phyloP scores from a whole-genome alignment of 2,113 vertebrate species.

The Pterocles orientalis region DNA sequence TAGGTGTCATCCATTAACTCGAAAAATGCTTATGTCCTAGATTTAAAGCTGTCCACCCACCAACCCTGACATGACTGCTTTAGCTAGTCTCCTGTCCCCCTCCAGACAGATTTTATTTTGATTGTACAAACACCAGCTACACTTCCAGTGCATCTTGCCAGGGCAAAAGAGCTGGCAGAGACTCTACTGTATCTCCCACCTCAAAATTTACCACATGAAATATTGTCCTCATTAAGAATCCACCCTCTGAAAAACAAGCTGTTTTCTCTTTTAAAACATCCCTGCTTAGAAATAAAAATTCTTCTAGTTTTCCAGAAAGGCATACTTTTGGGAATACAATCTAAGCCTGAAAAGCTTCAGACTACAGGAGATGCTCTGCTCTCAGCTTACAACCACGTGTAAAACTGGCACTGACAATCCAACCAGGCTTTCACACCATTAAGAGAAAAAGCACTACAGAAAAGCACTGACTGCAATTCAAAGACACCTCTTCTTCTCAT shows the following conservation, averaged over 20 bases:
- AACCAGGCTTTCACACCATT: background rate
- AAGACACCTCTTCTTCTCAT: background rate
- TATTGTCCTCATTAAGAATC: background rate
- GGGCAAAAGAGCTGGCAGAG: background rate
- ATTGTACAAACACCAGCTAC: background rate
- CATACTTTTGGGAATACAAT: background rate
- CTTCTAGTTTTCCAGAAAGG: background rate
- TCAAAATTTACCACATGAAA: background rate
- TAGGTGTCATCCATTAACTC: background rate
- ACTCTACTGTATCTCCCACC: background rate
- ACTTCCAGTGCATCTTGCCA: too few relatives aligned
- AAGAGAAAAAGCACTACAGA: background rate
- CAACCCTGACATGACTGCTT: background rate
- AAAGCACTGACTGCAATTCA: background rate
- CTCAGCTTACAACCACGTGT: accelerated
- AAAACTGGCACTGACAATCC: background rate
- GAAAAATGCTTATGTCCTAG: background rate
- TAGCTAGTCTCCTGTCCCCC: background rate
- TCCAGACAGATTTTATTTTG: background rate
- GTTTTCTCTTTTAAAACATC: background rate
- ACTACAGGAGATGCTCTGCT: background rate
- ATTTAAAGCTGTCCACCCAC: background rate
- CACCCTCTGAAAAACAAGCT: background rate
- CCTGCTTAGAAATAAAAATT: background rate
- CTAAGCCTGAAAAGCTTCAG: background rate